Evolutionary conservation across 2,888 invertebrate genomes (phyloP), one percentile per base, ranked within the genome.

Genomic region (Drosophila ustulata): DNA sequence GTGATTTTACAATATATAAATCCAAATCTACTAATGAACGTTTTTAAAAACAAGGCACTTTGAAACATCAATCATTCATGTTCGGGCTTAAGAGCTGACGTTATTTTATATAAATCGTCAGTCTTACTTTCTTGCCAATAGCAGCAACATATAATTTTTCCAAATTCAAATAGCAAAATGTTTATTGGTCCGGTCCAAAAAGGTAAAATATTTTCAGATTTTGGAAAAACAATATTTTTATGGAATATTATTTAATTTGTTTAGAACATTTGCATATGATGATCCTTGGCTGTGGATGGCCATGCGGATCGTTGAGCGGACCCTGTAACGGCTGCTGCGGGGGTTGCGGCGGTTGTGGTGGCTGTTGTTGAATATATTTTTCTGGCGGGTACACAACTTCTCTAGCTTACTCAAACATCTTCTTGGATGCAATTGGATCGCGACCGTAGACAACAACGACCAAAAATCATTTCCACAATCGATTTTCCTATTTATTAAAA

Each of bases 251-350:
- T 6, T 13, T 4, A n/a, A 18, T 37, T 28, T 41, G 0, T 26
- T 13, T 6, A 4, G 28, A 30, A 6, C 28, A 47, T 9, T 50
- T 30, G 9, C 53, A 50, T 18, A n/a, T 18, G 23, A 32, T 64
- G 77, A 56, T 78, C 56, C 56, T 77, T 6, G 72, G 82, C 18
- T 78, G 80, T 61, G 80, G 80, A 26, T 80, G 76, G 26, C 72
- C 70, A 8, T 76, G 75, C 39, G 76, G 76, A 30, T 74, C 61
- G 0, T 69, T 73, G 30, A 78, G 75, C 23, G 83, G 83, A 6
- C 82, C 82, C 4, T 68, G 63, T 7, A 30, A 59, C 11, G 34
- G 65, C 8, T 50, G 62, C 39, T 72, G 56, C 23, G 55, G 55
- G 8, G 49, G 52, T 18, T 41, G 32, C 1, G 53, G 55, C 1